Evolutionary conservation across 2,113 vertebrate species (phyloP).

Genomic region (Xyliphius kryptos): DNA sequence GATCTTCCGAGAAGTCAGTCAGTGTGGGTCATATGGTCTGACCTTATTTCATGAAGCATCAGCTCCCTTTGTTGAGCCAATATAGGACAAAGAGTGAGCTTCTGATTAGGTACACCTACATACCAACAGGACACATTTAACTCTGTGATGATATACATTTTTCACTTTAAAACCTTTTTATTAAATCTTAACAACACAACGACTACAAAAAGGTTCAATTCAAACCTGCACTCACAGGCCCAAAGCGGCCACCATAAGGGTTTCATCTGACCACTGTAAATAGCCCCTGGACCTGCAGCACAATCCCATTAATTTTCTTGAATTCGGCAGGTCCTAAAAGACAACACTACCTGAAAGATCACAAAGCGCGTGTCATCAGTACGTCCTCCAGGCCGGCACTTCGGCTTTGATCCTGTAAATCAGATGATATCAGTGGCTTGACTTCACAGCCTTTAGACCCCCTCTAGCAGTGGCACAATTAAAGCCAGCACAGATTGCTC

Average conservation of each 20-base stretch:
- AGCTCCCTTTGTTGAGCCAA: too few species aligned
- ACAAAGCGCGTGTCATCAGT: conserved; percentile 25
- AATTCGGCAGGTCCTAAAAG: too few species aligned
- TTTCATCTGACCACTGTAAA: conserved; percentile 13
- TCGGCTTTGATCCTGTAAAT: conserved; percentile 60
- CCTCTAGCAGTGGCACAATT: conserved; percentile 36
- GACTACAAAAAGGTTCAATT: neutral
- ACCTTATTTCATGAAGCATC: too few species aligned
- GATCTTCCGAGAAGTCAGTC: too few species aligned
- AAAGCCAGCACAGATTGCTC: conserved; percentile 52
- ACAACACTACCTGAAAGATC: too few species aligned
- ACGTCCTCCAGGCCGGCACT: conserved; percentile 47
- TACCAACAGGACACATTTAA: too few species aligned
- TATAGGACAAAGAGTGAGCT: too few species aligned
- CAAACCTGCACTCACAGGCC: neutral
- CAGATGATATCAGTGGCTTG: conserved; percentile 56
- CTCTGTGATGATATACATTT: too few species aligned
- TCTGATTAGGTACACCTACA: too few species aligned
- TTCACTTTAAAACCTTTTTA: too few species aligned
- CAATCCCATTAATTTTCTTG: conserved; percentile 9
- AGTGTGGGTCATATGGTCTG: too few species aligned
- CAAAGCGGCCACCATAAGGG: neutral
- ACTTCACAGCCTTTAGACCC: conserved; percentile 34
- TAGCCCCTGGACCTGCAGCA: conserved; percentile 13
- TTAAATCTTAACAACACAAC: too few species aligned